phyloP scores from a whole-genome alignment of 2,797 vertebrate genomes.

The Ciconia nigra region DNA sequence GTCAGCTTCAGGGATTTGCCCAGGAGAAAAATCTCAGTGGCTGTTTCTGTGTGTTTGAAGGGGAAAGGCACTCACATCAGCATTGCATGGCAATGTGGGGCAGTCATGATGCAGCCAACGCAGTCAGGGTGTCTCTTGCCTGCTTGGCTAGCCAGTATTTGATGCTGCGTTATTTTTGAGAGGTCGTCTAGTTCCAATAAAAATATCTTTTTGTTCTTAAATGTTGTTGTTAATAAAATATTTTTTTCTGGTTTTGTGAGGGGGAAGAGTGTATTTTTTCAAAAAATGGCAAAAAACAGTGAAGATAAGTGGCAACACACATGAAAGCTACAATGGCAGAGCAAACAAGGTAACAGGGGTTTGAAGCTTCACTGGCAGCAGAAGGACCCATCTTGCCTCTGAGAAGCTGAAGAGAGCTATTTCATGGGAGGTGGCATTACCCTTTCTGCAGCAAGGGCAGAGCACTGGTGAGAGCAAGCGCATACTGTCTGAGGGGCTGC shows the following conservation, averaged over 20 bases:
- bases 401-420: background rate
- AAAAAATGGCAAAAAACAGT: background rate
- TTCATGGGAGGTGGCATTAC: background rate
- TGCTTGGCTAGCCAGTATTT: background rate
- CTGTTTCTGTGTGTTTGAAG: background rate
- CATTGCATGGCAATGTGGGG: fast-evolving
- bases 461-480: background rate
- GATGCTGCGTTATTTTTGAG: background rate
- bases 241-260: background rate
- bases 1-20: background rate
- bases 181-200: background rate
- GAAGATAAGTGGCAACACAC: background rate
- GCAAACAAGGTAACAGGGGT: background rate
- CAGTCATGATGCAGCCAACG: background rate
- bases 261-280: background rate
- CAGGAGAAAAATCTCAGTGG: background rate
- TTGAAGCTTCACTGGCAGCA: background rate
- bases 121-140: background rate
- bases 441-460: background rate
- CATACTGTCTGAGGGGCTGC: background rate
- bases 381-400: background rate
- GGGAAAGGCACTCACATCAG: background rate
- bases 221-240: background rate
- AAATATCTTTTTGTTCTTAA: background rate
- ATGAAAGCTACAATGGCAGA: background rate